Conservation (phyloP, 2,113 vertebrate genomes). For the Apteryx owenii region DNA sequence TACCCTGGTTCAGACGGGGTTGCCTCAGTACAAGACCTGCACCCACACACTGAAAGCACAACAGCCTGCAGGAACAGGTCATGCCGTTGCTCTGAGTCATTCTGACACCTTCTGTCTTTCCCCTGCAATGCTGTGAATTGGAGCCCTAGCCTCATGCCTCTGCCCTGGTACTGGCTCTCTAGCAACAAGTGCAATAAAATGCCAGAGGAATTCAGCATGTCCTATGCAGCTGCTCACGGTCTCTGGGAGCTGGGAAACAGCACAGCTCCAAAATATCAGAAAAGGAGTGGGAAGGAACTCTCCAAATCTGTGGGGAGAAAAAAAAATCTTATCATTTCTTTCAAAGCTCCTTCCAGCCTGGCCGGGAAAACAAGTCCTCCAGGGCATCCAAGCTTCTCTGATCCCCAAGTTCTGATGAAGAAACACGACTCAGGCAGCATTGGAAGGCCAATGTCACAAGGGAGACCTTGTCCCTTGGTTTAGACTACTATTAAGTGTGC, state of each 20-base stretch:
- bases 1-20: background rate
- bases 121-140: background rate
- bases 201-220: background rate
- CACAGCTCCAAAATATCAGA: background rate
- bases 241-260: background rate
- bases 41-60: background rate
- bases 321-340: background rate
- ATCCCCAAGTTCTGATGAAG: background rate
- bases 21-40: background rate
- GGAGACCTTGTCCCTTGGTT: background rate
- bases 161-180: background rate
- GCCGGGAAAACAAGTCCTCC: background rate
- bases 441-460: background rate
- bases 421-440: background rate
- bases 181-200: background rate
- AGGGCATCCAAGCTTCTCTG: background rate
- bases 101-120: rapidly evolving
- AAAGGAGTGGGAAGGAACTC: background rate
- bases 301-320: rapidly evolving
- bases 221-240: background rate
- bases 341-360: background rate
- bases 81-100: no score
- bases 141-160: background rate
- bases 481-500: rapidly evolving
- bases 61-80: background rate